Evolutionary conservation across 2,797 vertebrate species (phyloP).

Genomic region (Ceryle rudis): DNA sequence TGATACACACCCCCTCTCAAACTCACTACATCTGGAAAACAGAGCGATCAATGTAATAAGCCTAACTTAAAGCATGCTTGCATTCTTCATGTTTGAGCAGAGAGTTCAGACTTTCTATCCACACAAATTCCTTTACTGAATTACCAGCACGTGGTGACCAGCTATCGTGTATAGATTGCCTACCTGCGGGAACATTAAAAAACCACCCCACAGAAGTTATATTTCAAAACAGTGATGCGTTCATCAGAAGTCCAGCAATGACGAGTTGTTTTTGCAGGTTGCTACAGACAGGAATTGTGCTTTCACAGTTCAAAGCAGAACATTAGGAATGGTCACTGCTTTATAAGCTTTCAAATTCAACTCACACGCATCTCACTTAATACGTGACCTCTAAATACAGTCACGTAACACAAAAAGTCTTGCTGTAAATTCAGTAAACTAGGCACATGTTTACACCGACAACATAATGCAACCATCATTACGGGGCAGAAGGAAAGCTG

Average conservation of each 20-base stretch:
- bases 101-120: neutral
- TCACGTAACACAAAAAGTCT: neutral
- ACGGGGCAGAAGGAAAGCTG: neutral
- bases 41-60: neutral
- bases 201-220: neutral
- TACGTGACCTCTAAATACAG: neutral
- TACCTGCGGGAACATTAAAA: neutral
- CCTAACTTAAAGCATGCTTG: neutral
- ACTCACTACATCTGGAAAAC: neutral
- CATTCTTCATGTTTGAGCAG: neutral
- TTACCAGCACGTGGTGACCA: neutral
- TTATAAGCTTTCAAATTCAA: neutral
- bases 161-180: accelerated
- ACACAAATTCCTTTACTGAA: neutral
- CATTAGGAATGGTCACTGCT: neutral
- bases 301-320: neutral
- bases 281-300: neutral
- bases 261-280: neutral
- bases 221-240: neutral
- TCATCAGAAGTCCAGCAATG: neutral
- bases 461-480: neutral
- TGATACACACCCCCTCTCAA: neutral
- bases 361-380: neutral
- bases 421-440: neutral
- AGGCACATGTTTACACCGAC: neutral